phyloP scores from a whole-genome alignment of 2,797 vertebrate species.

The Eulemur albifrons region DNA sequence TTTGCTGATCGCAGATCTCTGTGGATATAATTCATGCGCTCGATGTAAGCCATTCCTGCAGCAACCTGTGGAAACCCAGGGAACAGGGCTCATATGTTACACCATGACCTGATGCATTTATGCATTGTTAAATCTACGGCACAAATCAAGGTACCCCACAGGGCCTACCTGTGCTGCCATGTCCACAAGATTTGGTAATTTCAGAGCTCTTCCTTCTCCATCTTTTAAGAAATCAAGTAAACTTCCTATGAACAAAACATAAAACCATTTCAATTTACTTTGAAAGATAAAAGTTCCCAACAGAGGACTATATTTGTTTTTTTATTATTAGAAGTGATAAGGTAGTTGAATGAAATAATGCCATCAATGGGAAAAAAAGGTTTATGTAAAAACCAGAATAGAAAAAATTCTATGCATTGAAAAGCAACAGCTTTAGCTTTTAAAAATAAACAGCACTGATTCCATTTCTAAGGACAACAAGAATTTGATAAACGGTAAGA shows the following conservation, averaged over 20 bases:
- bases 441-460: conserved; percentile 21
- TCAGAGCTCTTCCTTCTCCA: conserved; percentile 94
- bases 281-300: conserved; percentile 7
- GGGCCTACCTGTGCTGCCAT: conserved; percentile 95
- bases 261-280: conserved; percentile 54
- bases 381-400: neutral
- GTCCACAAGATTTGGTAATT: conserved; percentile 96
- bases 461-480: neutral
- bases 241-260: conserved; percentile 88
- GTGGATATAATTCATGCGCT: conserved; percentile 99
- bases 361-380: conserved; percentile 25
- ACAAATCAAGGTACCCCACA: accelerated
- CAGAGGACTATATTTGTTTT: neutral
- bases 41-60: conserved; percentile 97
- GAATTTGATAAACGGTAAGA: neutral
- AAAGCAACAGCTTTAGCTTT: neutral
- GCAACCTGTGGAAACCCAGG: conserved; percentile 87
- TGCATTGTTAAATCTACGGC: accelerated
- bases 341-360: neutral
- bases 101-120: accelerated
- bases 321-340: neutral
- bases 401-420: neutral
- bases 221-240: conserved; percentile 98
- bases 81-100: neutral
- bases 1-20: conserved; percentile 96